A percentile compares a stretch with the other conserved stretches of the same genome.
Evolutionary conservation across 2,113 vertebrate genomes (phyloP).

Genomic region (Physeter macrocephalus): DNA sequence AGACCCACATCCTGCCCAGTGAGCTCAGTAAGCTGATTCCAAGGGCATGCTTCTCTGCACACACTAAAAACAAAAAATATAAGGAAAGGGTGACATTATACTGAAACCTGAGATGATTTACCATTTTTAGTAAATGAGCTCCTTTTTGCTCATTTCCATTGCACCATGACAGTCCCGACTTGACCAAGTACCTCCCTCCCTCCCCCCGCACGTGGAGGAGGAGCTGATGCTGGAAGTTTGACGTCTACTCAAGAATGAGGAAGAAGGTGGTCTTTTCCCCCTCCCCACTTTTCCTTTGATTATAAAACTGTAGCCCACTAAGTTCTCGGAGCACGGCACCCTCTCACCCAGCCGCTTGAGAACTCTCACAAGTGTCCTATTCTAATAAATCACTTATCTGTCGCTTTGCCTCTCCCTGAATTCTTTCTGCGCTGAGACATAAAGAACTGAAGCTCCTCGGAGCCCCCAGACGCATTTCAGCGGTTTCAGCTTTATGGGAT

Average conservation of each 20-base stretch:
- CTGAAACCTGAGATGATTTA: not conserved
- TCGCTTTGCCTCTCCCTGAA: not conserved
- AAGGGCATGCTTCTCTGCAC: not conserved
- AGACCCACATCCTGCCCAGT: not conserved
- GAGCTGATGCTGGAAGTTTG: not conserved
- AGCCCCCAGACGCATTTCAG: not conserved
- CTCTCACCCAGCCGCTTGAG: not conserved
- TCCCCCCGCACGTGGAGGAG: not conserved
- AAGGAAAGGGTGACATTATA: not conserved
- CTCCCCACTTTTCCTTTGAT: not conserved
- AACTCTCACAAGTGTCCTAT: not conserved
- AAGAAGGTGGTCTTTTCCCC: not conserved
- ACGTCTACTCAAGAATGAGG: not conserved
- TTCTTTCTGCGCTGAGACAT: not conserved
- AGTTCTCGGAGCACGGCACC: not conserved
- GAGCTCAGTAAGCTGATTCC: not conserved
- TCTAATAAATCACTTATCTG: not conserved
- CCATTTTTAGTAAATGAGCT: not conserved
- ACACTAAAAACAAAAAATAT: not conserved
- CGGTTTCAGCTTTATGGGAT: not conserved
- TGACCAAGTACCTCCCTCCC: not conserved
- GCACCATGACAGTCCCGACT: not conserved
- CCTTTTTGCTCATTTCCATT: not conserved
- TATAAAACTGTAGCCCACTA: not conserved
- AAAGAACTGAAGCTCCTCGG: not conserved